Evolutionary conservation across 2,888 invertebrate genomes (phyloP), one percentile per base, ranked within the genome.

Genomic region (Volucella bombylans): DNA sequence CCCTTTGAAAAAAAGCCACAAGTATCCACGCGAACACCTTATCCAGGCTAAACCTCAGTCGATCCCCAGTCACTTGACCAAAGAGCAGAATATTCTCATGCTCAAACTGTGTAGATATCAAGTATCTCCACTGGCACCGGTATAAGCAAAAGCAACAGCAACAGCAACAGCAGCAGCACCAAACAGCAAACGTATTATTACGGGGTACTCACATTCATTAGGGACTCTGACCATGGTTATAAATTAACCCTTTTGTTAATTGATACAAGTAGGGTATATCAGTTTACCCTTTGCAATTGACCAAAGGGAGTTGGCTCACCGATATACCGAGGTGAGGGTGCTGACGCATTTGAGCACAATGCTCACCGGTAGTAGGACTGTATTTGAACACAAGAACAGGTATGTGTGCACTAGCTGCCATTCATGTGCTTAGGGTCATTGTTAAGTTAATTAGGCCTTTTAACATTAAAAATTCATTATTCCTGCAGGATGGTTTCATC

Each of bases 241-340:
- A 90, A 90, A 91, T 90, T 91, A 90, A 90, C 90, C 91, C 91
- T 90, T 91, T 90, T 89, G 91, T 91, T 91, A 91, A 91, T 91
- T 91, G 91, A 91, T 91, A 91, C 91, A 91, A 91, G 91, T 91
- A 78, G 67, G 86, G 81, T 87, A 86, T 81, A 87, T 87, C 87
- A 87, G 87, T 88, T 88, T 87, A 87, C 80, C 86, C 86, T 86
- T 79, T 79, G 71, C 80, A 80, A 18, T 65, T 54, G 73, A 59
- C 67, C 49, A 61, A 52, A 41, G 81, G 15, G 62, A 61, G 67
- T 52, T 68, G 61, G 57, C 55, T 59, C 52, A 67, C 68, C 62
- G 62, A 64, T 45, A 59, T 41, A 38, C 45, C 47, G 72, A 43
- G 80, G 61, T 69, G 69, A 62, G 76, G 79, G 85, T 71, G 67